Conservation (phyloP, 2,797 vertebrate species). For the Petrocephalus schoutedeni region DNA sequence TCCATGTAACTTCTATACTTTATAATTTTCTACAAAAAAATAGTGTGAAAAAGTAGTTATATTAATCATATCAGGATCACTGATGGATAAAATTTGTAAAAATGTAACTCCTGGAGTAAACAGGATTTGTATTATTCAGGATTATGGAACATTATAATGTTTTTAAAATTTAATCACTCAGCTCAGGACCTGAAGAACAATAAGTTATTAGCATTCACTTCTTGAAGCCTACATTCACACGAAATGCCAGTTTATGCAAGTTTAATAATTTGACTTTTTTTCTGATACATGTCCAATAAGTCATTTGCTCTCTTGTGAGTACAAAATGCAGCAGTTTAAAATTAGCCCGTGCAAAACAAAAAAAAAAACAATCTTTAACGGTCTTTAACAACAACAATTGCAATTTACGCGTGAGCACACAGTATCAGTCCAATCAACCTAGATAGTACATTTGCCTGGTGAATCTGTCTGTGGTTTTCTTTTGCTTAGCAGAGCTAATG, state of each 20-base stretch:
- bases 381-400: neutral
- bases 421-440: neutral
- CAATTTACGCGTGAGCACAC: neutral
- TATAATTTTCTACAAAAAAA: slow-evolving; percentile 23
- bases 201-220: neutral
- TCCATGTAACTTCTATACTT: slow-evolving; percentile 24
- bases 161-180: neutral
- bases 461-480: neutral
- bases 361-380: neutral
- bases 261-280: neutral
- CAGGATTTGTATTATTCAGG: neutral
- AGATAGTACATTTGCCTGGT: neutral
- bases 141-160: neutral
- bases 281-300: neutral
- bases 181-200: neutral
- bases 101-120: neutral
- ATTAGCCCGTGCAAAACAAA: neutral
- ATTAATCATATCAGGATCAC: slow-evolving; percentile 24
- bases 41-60: slow-evolving; percentile 38
- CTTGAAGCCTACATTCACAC: neutral
- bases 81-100: slow-evolving; percentile 15
- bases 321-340: neutral
- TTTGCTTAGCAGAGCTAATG: neutral
- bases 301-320: neutral
- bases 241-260: neutral